These are phyloP conservation scores for Paramormyrops hopkinsi DNA, from an alignment of 2,797 vertebrate species.

Conservation along the genomic window DNA sequence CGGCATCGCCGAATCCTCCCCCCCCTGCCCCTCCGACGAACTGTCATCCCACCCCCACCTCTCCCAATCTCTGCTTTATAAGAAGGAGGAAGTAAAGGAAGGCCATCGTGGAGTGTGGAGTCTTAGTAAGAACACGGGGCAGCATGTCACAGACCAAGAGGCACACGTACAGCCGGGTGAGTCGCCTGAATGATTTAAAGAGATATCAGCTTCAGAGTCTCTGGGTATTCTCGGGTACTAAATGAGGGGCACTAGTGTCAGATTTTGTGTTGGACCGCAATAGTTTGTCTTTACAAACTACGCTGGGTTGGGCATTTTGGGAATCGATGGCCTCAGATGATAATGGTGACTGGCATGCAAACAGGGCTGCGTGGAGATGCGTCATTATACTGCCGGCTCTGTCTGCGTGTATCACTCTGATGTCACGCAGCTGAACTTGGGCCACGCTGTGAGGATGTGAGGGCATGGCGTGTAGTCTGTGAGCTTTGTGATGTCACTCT, in stretches of 20 bases:
- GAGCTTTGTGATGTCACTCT: not conserved
- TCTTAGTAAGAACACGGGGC: not conserved
- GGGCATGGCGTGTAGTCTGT: not conserved
- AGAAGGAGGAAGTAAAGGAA: not conserved
- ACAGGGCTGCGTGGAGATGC: not conserved
- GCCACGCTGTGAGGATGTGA: not conserved
- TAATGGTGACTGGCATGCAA: not conserved
- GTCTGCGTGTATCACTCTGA: not conserved
- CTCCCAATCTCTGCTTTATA: not conserved
- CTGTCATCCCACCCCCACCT: not conserved
- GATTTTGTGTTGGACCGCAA: not conserved
- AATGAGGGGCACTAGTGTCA: not conserved
- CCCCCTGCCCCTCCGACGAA: not conserved
- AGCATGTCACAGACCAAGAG: slow-evolving; percentile 25
- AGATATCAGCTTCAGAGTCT: not conserved
- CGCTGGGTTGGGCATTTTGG: not conserved
- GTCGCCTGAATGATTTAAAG: slow-evolving; percentile 6
- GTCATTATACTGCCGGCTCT: not conserved
- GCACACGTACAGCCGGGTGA: slow-evolving; percentile 26
- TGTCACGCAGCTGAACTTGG: not conserved
- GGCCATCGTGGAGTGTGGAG: not conserved
- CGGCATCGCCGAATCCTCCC: not conserved
- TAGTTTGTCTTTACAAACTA: not conserved
- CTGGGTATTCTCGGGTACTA: not conserved
- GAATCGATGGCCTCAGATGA: not conserved